Percentiles rank a stretch among this genome's conserved stretches.
phyloP scores from a whole-genome alignment of 1,140 invertebrate genomes.

The Apocrypta bakeri region DNA sequence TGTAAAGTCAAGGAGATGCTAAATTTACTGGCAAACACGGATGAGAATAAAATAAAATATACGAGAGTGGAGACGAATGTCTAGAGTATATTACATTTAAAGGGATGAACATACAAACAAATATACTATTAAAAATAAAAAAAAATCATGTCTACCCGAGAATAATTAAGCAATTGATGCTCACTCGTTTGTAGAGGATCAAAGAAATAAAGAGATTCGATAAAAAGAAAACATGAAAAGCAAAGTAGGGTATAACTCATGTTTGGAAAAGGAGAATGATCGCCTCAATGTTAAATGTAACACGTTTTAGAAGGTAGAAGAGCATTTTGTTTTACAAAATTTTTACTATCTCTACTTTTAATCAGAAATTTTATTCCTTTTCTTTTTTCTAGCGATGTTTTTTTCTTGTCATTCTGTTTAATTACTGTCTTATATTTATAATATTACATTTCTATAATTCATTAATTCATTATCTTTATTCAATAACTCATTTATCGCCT shows the following conservation, averaged over 20 bases:
- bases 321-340: slow-evolving; percentile 64
- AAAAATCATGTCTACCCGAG: slow-evolving; percentile 35
- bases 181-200: slow-evolving; percentile 48
- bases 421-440: slow-evolving; percentile 17
- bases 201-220: slow-evolving; percentile 49
- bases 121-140: slow-evolving; percentile 4
- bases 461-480: too few species aligned
- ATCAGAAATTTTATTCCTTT: slow-evolving; percentile 48
- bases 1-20: slow-evolving; percentile 48
- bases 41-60: slow-evolving; percentile 12
- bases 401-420: neutral
- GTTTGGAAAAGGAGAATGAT: slow-evolving; percentile 55
- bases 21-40: neutral
- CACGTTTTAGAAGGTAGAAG: slow-evolving; percentile 62
- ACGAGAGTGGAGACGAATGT: slow-evolving; percentile 5
- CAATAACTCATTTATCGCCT: neutral
- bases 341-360: slow-evolving; percentile 60
- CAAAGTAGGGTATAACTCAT: slow-evolving; percentile 55
- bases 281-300: slow-evolving; percentile 64
- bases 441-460: too few species aligned
- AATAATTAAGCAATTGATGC: slow-evolving; percentile 50
- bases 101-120: neutral
- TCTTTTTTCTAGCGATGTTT: neutral
- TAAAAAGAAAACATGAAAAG: slow-evolving; percentile 51
- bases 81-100: slow-evolving; percentile 16